Conservation (phyloP, 2,888 invertebrate genomes). For the Hyalella azteca region DNA sequence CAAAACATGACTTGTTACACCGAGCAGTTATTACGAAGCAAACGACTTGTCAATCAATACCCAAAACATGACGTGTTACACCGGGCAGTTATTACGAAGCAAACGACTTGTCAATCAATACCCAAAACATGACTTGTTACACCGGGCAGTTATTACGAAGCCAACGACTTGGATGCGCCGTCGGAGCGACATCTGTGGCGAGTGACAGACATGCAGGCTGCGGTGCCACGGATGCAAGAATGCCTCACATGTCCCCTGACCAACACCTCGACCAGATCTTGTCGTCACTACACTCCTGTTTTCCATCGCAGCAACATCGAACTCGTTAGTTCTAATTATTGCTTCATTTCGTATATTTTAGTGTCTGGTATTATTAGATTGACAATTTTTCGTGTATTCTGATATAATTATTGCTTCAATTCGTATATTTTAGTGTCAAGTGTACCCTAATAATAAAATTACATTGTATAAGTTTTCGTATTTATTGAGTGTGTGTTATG, state of each 20-base stretch:
- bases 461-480: no score
- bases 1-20: neutral
- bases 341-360: no score
- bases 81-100: slow-evolving; percentile 50
- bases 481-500: no score
- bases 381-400: no score
- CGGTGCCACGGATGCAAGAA: slow-evolving; percentile 48
- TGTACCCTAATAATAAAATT: no score
- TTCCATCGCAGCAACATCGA: slow-evolving; percentile 51
- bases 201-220: slow-evolving; percentile 50
- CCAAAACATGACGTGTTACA: neutral
- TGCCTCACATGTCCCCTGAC: slow-evolving; percentile 55
- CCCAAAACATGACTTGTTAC: no score
- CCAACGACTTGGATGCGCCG: slow-evolving; percentile 48
- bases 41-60: no score
- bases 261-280: slow-evolving; percentile 47
- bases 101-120: slow-evolving; percentile 46
- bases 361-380: no score
- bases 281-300: slow-evolving; percentile 52
- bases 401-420: no score
- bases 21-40: no score
- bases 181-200: slow-evolving; percentile 55
- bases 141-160: slow-evolving; percentile 49
- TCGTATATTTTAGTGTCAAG: no score
- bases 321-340: slow-evolving; percentile 38